These are phyloP conservation scores for Hylomyscus alleni DNA, from an alignment of 2,797 vertebrate species.

Conservation along the genomic window DNA sequence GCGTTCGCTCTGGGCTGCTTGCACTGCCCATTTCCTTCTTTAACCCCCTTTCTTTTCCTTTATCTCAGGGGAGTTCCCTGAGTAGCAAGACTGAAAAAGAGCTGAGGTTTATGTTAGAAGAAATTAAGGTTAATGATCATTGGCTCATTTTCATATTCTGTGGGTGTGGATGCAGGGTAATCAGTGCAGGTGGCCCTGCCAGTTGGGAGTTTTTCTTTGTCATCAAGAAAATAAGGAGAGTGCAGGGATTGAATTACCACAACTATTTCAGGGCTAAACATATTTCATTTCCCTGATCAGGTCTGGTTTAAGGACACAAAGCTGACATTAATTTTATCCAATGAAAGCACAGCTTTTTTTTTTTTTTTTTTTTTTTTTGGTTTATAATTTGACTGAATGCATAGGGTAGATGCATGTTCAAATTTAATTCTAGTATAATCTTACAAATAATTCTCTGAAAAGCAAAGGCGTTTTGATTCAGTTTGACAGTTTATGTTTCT, in stretches of 20 bases:
- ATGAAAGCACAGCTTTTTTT: slow-evolving; percentile 86
- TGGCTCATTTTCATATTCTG: slow-evolving; percentile 91
- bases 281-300: slow-evolving; percentile 89
- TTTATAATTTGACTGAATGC: slow-evolving; percentile 86
- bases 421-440: slow-evolving; percentile 87
- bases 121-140: slow-evolving; percentile 91
- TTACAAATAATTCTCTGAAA: slow-evolving; percentile 87
- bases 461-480: slow-evolving; percentile 86
- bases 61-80: slow-evolving; percentile 85
- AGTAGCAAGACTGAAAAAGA: slow-evolving; percentile 84
- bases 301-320: slow-evolving; percentile 90
- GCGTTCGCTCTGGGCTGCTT: slow-evolving; percentile 75
- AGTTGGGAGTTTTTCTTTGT: slow-evolving; percentile 91
- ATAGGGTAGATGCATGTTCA: slow-evolving; percentile 86
- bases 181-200: slow-evolving; percentile 93
- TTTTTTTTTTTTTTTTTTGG: slow-evolving; percentile 81
- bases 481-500: slow-evolving; percentile 88
- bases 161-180: slow-evolving; percentile 91
- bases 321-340: slow-evolving; percentile 90
- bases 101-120: slow-evolving; percentile 90
- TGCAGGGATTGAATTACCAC: slow-evolving; percentile 90
- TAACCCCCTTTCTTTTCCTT: background rate
- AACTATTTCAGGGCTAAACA: slow-evolving; percentile 89
- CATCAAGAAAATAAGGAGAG: slow-evolving; percentile 91
- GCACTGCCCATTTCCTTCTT: slow-evolving; percentile 59